Base-by-base conservation (phyloP, 2,888 invertebrate genomes). In the Sarcophaga carnaria region DNA sequence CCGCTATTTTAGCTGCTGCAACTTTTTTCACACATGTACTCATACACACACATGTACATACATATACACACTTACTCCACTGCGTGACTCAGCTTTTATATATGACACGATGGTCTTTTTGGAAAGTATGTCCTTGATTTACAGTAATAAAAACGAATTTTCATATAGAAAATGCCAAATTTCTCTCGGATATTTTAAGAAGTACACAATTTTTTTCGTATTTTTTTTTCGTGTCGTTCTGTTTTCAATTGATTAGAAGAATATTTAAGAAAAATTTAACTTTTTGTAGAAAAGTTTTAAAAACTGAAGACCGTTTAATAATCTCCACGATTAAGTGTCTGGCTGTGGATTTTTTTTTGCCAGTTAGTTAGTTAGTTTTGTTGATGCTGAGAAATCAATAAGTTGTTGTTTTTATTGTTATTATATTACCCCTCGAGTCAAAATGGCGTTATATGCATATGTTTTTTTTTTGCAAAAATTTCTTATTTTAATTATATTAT, bases 1-100 rank as follows among this genome's bases (percentile, higher is more conserved):
- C 67, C 75, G 78, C 75, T 81, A 71, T 64, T 82, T 49, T 54
- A 79, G 77, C 62, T 74, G 37, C 63, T 85, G 84, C 75, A 74
- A 71, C 25, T 76, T 74, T 63, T 75, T 82, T 79, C 64, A 84
- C 70, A 79, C 78, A 82, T 76, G 76, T 70, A 81, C 62, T 75
- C 54, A 62, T 62, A 5, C 49, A 49, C 67, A 69, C 12, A n/a
- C 25, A 66, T 20, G 5, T 4, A 60, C 2, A 49, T 14, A 59
- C 22, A n/a, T n/a, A 27, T 27, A 6, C 22, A 62, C 4, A 74
- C 62, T 74, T 59, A 80, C 74, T 77, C 72, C 59, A 84, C 84
- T 84, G 87, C 82, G 87, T 87, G 87, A 87, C 87, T 86, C 85
- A 87, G 87, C 83, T 87, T 83, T 83, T 74, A 84, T 71, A 80